Conservation (phyloP, 2,888 invertebrate genomes). For the Diadegma fenestrale region DNA sequence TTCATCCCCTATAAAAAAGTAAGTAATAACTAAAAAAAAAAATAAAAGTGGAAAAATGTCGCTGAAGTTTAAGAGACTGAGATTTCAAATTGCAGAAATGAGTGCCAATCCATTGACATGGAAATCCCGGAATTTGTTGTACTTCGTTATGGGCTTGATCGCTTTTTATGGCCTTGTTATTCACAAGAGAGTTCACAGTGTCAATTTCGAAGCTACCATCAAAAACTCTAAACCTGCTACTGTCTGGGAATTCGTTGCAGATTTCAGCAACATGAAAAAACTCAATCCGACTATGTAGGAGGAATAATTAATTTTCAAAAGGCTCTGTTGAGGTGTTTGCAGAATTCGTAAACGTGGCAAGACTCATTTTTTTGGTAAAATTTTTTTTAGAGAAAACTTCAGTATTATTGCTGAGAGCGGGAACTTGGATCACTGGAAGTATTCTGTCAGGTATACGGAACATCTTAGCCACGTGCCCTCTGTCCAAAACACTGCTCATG, state of each 20-base stretch:
- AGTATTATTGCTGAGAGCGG: constrained; percentile 88
- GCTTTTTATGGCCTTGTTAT: constrained; percentile 76
- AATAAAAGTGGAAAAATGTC: constrained; percentile 8
- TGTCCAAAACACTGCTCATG: constrained; percentile 87
- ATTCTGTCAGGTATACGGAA: constrained; percentile 89
- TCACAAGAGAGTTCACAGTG: constrained; percentile 78
- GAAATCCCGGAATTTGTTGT: constrained; percentile 79
- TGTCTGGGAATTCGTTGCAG: constrained; percentile 91
- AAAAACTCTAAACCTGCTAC: constrained; percentile 86
- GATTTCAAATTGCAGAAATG: constrained; percentile 74
- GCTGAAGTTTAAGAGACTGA: constrained; percentile 5
- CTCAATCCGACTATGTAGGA: constrained; percentile 91
- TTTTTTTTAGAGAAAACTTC: constrained; percentile 87
- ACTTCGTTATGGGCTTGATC: constrained; percentile 70
- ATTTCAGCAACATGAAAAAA: constrained; percentile 90
- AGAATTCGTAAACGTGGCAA: not conserved
- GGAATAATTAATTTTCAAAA: constrained; percentile 16
- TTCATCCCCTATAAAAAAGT: constrained; percentile 2
- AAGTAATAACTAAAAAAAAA: not conserved
- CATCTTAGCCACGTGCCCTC: constrained; percentile 88
- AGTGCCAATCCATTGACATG: constrained; percentile 81
- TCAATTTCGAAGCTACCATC: constrained; percentile 85
- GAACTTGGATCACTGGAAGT: constrained; percentile 90
- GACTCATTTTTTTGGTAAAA: constrained; percentile 68
- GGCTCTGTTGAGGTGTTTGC: not conserved